Base-by-base conservation (phyloP, 2,888 invertebrate species). In the Carcina quercana region DNA sequence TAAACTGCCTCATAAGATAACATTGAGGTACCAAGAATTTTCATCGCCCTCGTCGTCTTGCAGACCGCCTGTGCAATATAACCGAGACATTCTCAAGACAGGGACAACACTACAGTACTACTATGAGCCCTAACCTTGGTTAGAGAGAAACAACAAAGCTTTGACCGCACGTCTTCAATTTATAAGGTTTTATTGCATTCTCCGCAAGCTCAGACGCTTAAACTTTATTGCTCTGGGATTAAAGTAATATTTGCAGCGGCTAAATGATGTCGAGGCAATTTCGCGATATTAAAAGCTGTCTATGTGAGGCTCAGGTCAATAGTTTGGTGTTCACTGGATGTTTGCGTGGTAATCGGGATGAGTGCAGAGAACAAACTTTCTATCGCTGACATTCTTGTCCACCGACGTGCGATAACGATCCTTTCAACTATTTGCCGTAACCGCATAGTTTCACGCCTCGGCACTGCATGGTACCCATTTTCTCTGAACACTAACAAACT, bases 211-310 rank as follows among this genome's bases (percentile, higher is more conserved):
- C 76, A 76, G 78, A 73, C 74, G 72, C 76, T 79, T 82, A 79
- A 82, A 80, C 82, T 82, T 83, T 83, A 83, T 80, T 72, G 74
- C 79, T 69, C 61, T 74, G 61, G 74, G 78, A 82, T 82, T 83
- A 80, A 82, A 82, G 83, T 82, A 78, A 82, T 82, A 82, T 82
- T 83, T 80, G 79, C 80, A 70, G 75, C 71, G 61, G 62, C 80
- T 78, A 78, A 82, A 79, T 80, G 75, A 78, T 78, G 76, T 72
- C 58, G 71, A 60, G 75, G 73, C 73, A 79, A 80, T 82, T 76
- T 76, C 59, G 62, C 67, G 72, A 73, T 80, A 82, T 82, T 79
- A 80, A 79, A 80, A 70, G 72, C 70, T 72, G 65, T 74, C 71
- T 75, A 66, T 71, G 67, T 65, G 57, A 60, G 68, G 60, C 64